Evolutionary conservation across 2,797 vertebrate species (phyloP).

Genomic region (Sebastes oblongus): DNA sequence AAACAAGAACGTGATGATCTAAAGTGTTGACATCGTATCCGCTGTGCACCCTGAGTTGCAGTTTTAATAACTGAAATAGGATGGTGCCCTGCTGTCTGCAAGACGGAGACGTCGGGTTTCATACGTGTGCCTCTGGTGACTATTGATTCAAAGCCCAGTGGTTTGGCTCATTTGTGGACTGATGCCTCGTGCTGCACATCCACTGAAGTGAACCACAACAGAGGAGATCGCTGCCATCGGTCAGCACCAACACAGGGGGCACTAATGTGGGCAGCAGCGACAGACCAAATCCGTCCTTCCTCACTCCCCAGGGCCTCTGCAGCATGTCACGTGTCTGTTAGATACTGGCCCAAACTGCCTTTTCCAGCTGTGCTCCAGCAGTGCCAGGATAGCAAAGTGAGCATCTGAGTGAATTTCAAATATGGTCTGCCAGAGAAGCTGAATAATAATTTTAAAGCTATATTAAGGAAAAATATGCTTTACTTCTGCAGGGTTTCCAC

Average conservation of each 20-base stretch:
- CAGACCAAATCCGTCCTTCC: constrained; percentile 15
- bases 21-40: neutral
- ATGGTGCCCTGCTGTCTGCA: neutral
- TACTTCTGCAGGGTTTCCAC: no score
- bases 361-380: constrained; percentile 47
- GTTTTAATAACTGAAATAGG: neutral
- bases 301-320: constrained; percentile 31
- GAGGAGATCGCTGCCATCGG: constrained; percentile 26
- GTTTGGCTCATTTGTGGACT: constrained; percentile 28
- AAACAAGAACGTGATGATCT: neutral
- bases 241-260: constrained; percentile 45
- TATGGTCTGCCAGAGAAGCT: neutral
- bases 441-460: neutral
- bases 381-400: neutral
- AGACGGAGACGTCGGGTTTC: neutral
- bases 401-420: constrained; percentile 12
- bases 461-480: neutral
- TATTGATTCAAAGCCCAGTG: constrained; percentile 26
- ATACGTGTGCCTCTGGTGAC: neutral
- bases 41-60: neutral
- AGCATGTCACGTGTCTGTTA: constrained; percentile 60
- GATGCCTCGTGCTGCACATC: constrained; percentile 33
- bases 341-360: constrained; percentile 50
- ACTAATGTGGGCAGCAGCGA: constrained; percentile 49
- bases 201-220: constrained; percentile 32